Base-by-base conservation (phyloP, 2,113 vertebrate species). In the Oceanites oceanicus region DNA sequence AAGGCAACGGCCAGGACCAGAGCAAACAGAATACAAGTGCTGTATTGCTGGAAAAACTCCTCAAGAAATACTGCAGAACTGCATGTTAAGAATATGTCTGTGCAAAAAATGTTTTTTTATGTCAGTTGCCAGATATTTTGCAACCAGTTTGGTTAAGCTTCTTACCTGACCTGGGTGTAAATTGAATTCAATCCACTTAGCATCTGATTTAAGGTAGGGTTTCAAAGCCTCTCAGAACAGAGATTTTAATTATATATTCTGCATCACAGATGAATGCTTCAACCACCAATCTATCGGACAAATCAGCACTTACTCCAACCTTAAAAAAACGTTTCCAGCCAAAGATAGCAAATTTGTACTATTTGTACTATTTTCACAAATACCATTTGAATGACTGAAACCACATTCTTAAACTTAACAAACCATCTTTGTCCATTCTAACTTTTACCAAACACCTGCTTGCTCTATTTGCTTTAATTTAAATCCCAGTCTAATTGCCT, bases 401-500 rank as follows among this genome's bases (percentile, higher is more conserved):
- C 4, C 20, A 34, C 32, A 16, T 4, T 19, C 7, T 38, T 76
- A 53, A 65, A 61, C 2, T 58, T n/a, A 59, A 73, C 12, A 70
- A 77, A 47, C 5, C 45, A 25, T 5, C 18, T 74, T 81, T 32
- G 9, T 73, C 40, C 26, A 15, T 67, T 90, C 34, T 44, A 55
- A 79, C 53, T 86, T 68, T 95, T 86, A 88, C 34, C 6, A 55
- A 94, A 80, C 65, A 95, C 58, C 78, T 77, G 52, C 47, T 55
- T 56, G 25, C 50, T 20, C 5, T 67, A 38, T n/a, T 47, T 16
- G 4, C 52, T 86, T 73, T 96, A 80, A 91, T 86, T 86, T 93
- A 91, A 90, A 96, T 78, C 56, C 50, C 53, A 70, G 25, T 40
- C 77, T 78, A 38, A 95, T 89, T 94, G 96, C 53, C 68, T 87